These are phyloP conservation scores for Chondrilla cf. caribensis DNA, from an alignment of 37 sponge, comb jelly and placozoan genomes.

Conservation along the genomic window DNA sequence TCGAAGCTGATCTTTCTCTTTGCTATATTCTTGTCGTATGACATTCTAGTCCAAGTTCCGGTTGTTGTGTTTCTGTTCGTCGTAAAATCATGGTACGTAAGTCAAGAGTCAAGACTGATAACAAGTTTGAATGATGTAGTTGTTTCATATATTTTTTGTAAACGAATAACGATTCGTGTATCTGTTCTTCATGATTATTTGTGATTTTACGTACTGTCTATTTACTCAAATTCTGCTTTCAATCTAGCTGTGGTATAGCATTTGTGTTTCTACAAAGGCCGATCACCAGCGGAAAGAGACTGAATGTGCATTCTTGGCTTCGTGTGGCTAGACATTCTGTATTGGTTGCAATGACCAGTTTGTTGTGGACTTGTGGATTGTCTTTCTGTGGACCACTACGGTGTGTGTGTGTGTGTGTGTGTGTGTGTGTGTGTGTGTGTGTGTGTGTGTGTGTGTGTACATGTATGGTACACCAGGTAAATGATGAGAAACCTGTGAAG, in stretches of 20 bases:
- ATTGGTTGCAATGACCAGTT: conserved; percentile 32
- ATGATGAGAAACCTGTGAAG: no score
- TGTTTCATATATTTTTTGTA: neutral
- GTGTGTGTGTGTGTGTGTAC: conserved; percentile 11
- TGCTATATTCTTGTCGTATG: conserved; percentile 61
- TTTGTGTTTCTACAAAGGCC: conserved; percentile 67
- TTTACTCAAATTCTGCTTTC: no score
- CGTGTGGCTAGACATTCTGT: conserved; percentile 53
- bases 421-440: conserved; percentile 12
- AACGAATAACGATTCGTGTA: no score
- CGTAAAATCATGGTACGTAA: conserved; percentile 47
- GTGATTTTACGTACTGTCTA: no score
- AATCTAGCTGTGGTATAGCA: neutral
- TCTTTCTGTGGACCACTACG: conserved; percentile 79
- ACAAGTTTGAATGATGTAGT: neutral
- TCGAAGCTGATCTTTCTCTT: conserved; percentile 32
- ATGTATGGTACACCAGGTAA: neutral
- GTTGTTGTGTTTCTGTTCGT: conserved; percentile 57
- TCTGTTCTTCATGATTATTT: no score
- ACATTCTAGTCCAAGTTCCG: conserved; percentile 51
- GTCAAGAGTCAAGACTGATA: neutral
- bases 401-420: conserved; percentile 13
- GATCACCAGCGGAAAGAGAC: conserved; percentile 63
- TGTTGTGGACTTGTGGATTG: conserved; percentile 78
- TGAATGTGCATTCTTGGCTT: conserved; percentile 59